Conservation (phyloP, 2,888 invertebrate species). For the Seira musarum region DNA sequence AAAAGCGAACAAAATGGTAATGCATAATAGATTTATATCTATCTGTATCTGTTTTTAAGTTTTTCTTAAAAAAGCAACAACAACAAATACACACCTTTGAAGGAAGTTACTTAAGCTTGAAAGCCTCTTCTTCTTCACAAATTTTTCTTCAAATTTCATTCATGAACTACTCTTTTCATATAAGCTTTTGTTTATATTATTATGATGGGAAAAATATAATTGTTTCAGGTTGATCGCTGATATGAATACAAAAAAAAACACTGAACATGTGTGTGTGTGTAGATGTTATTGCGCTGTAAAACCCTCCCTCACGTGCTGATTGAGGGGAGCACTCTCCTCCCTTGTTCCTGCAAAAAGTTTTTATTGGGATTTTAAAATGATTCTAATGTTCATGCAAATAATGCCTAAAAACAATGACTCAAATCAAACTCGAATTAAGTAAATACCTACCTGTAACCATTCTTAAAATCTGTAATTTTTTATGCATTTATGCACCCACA, state of each 20-base stretch:
- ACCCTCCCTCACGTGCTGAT: not conserved
- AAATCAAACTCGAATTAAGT: too few relatives aligned
- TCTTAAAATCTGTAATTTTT: too few relatives aligned
- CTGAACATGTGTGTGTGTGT: too few relatives aligned
- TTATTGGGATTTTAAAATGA: too few relatives aligned
- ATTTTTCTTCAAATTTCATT: not conserved
- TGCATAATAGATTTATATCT: too few relatives aligned
- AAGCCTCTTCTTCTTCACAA: slow-evolving; percentile 7
- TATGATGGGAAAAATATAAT: slow-evolving; percentile 20
- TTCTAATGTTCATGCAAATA: too few relatives aligned
- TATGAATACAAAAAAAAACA: not conserved
- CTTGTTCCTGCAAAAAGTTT: not conserved
- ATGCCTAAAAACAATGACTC: too few relatives aligned
- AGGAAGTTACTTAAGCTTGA: slow-evolving; percentile 57
- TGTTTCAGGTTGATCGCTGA: slow-evolving; percentile 19
- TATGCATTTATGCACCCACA: too few relatives aligned
- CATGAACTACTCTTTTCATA: not conserved
- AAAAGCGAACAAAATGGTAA: too few relatives aligned
- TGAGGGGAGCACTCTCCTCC: not conserved
- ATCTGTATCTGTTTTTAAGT: too few relatives aligned
- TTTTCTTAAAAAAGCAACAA: too few relatives aligned
- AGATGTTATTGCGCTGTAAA: not conserved
- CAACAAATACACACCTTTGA: not conserved
- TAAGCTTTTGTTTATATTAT: not conserved
- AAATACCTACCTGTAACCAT: too few relatives aligned